A percentile compares a stretch with the other conserved stretches of the same genome.
Conservation (phyloP, 2,113 vertebrate genomes). For the Eurystomus gularis region DNA sequence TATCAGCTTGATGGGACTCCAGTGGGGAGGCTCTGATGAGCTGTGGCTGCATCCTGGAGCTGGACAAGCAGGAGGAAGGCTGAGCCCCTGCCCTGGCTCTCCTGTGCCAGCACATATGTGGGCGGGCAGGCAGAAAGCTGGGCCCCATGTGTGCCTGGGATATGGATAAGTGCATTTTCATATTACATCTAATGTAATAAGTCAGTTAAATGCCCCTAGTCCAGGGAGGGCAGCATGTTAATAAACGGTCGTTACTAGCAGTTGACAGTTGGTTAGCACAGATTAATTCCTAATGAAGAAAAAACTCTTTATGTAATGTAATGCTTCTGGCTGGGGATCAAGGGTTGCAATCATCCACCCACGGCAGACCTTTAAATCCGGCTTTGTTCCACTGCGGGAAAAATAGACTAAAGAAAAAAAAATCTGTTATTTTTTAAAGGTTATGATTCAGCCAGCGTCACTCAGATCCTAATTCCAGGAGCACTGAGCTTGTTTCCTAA, state of each 20-base stretch:
- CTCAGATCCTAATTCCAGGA: slow-evolving; percentile 9
- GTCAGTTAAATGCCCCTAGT: slow-evolving; percentile 26
- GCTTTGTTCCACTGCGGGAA: slow-evolving; percentile 68
- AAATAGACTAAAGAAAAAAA: not conserved
- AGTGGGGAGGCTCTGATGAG: not conserved
- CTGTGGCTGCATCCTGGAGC: fast-evolving
- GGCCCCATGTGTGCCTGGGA: not conserved
- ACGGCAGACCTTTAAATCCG: slow-evolving; percentile 75
- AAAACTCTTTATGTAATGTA: slow-evolving; percentile 80
- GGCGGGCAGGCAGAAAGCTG: not conserved
- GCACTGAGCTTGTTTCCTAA: not conserved
- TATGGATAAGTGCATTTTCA: slow-evolving; percentile 48
- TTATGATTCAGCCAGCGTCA: slow-evolving; percentile 42
- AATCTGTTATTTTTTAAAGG: slow-evolving; percentile 26
- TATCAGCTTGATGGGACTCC: not conserved
- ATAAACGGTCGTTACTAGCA: slow-evolving; percentile 40
- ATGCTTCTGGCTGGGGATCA: slow-evolving; percentile 73
- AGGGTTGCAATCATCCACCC: slow-evolving; percentile 77
- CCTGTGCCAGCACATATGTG: fast-evolving
- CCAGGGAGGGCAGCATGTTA: not conserved
- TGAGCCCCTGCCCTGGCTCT: not conserved
- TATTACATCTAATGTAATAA: slow-evolving; percentile 48
- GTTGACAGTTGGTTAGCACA: slow-evolving; percentile 74
- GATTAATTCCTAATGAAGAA: slow-evolving; percentile 80
- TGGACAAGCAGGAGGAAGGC: not conserved